Evolutionary conservation across 2,888 invertebrate genomes (phyloP).

Genomic region (Drosophila rellima): DNA sequence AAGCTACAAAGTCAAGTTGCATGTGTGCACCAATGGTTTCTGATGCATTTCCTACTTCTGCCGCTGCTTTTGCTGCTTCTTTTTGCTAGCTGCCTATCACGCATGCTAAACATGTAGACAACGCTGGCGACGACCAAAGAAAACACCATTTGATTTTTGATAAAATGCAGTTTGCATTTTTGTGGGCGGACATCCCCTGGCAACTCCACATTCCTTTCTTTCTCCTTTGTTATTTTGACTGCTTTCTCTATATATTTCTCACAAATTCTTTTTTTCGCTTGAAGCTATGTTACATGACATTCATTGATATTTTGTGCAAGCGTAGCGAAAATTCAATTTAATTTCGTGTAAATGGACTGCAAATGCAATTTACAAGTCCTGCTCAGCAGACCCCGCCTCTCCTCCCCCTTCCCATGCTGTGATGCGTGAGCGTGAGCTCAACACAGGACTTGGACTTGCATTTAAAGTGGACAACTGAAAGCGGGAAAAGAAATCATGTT

Average conservation of each 20-base stretch:
- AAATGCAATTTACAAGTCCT: conserved; percentile 74
- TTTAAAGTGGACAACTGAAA: conserved; percentile 36
- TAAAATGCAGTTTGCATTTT: conserved; percentile 74
- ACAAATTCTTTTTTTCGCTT: no score
- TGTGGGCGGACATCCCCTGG: conserved; percentile 46
- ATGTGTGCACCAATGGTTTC: conserved; percentile 36
- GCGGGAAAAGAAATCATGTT: not conserved
- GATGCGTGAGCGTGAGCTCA: conserved; percentile 30
- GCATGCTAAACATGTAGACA: conserved; percentile 76
- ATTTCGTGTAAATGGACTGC: conserved; percentile 78
- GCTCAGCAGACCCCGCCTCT: conserved; percentile 31
- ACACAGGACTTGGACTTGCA: conserved; percentile 34
- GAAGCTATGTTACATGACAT: conserved; percentile 45
- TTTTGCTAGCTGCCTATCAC: conserved; percentile 74
- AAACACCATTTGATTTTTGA: conserved; percentile 79
- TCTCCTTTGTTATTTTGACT: no score
- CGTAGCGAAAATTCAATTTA: conserved; percentile 73
- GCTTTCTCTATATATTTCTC: no score
- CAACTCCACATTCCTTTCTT: conserved; percentile 10
- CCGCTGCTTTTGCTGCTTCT: conserved; percentile 23
- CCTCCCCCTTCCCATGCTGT: conserved; percentile 9
- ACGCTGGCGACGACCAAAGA: conserved; percentile 49
- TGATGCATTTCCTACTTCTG: conserved; percentile 18
- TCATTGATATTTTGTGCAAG: conserved; percentile 79
- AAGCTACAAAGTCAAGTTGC: conserved; percentile 52